Conservation (phyloP, 2,888 invertebrate species). For the Polyploca ridens region DNA sequence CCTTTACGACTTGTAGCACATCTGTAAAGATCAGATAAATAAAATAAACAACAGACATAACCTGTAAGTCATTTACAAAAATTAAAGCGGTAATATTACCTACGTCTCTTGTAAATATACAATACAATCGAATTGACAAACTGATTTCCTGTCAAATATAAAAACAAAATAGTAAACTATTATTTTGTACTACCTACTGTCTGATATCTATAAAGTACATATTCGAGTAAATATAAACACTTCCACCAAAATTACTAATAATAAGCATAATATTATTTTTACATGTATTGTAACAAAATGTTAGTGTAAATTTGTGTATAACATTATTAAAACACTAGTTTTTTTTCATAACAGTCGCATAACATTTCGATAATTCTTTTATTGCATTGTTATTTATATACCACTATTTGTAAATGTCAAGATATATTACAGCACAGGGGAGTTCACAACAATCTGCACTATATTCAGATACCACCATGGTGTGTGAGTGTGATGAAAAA, state of each 20-base stretch:
- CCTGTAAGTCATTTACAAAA: not conserved
- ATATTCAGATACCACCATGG: constrained; percentile 19
- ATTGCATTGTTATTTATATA: not conserved
- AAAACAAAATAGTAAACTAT: not conserved
- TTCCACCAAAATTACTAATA: constrained; percentile 27
- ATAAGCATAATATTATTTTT: constrained; percentile 19
- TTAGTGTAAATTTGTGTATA: not conserved
- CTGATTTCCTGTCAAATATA: not conserved
- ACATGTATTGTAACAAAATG: constrained; percentile 19
- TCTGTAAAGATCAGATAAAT: too few species aligned
- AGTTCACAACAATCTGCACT: constrained; percentile 19
- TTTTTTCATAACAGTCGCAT: not conserved
- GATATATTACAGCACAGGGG: not conserved
- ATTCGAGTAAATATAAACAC: constrained; percentile 22
- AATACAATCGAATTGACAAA: not conserved
- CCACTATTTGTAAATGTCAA: not conserved
- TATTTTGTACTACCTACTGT: constrained; percentile 7
- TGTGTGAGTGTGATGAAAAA: constrained; percentile 14
- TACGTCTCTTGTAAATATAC: not conserved
- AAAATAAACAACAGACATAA: too few species aligned
- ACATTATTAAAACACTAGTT: not conserved
- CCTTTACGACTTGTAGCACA: too few species aligned
- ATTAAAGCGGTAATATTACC: not conserved
- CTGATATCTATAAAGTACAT: constrained; percentile 6
- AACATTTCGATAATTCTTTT: not conserved